Percentiles rank a stretch among this genome's conserved stretches.
Conservation (phyloP, 1,140 invertebrate genomes). For the Sitobion miscanthi region DNA sequence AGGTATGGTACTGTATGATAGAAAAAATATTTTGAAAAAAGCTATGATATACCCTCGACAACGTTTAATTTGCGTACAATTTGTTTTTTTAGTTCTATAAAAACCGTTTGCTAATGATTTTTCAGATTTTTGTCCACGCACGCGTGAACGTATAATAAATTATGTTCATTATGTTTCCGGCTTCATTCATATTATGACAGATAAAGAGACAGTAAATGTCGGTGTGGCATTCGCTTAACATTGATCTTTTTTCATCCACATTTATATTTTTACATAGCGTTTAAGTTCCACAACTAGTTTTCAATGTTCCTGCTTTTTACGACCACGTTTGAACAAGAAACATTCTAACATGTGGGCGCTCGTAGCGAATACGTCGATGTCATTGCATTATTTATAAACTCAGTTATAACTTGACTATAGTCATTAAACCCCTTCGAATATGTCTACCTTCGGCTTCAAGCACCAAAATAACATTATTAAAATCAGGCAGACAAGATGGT, state of each 20-base stretch:
- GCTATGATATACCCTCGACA: not conserved
- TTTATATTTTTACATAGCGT: not conserved
- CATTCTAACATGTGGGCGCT: conserved; percentile 13
- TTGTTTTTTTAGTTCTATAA: not conserved
- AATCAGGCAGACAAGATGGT: not conserved
- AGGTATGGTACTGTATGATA: no score
- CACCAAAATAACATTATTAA: conserved; percentile 40
- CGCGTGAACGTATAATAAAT: not conserved
- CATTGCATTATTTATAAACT: conserved; percentile 49
- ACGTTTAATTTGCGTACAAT: not conserved
- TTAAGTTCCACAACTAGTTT: not conserved
- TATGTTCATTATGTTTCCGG: not conserved
- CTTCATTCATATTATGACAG: not conserved
- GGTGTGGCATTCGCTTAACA: not conserved
- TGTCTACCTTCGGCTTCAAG: not conserved
- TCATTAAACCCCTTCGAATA: conserved; percentile 20
- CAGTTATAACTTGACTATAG: not conserved
- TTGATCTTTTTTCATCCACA: not conserved
- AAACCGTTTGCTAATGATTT: not conserved
- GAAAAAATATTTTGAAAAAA: not conserved
- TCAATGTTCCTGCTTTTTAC: not conserved
- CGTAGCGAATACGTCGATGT: not conserved
- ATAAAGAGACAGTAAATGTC: not conserved
- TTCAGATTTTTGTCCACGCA: not conserved
- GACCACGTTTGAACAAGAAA: not conserved